Conservation (phyloP, 2,113 vertebrate genomes). For the Psilopogon haemacephalus region DNA sequence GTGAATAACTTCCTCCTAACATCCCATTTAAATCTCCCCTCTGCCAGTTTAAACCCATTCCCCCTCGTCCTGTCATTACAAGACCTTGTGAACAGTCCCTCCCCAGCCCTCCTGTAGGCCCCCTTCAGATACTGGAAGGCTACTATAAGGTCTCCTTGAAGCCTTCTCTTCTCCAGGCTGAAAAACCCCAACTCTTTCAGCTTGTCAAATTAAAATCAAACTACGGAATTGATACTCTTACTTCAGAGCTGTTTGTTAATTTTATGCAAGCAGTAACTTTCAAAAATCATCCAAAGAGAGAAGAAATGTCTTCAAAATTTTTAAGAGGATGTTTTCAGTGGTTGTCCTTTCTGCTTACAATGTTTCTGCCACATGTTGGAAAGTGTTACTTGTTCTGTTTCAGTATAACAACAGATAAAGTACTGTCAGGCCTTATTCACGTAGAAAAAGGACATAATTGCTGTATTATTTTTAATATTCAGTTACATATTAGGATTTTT, state of each 20-base stretch:
- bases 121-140: too few species aligned
- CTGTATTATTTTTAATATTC: not conserved
- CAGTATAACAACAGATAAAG: not conserved
- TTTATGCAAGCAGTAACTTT: not conserved
- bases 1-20: too few species aligned
- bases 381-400: not conserved
- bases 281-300: not conserved
- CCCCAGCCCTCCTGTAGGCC: too few species aligned
- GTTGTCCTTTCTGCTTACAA: not conserved
- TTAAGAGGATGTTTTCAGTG: not conserved
- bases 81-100: too few species aligned
- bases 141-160: too few species aligned
- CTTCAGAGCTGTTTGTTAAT: not conserved
- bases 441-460: not conserved
- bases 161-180: too few species aligned
- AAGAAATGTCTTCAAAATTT: not conserved
- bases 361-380: not conserved
- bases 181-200: too few species aligned
- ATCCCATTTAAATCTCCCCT: too few species aligned
- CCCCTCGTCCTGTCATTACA: too few species aligned
- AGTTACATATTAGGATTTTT: not conserved
- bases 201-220: not conserved
- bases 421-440: not conserved
- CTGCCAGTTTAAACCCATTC: too few species aligned
- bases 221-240: not conserved